phyloP scores from a whole-genome alignment of 1,140 invertebrate species.

The Apis mellifera region DNA sequence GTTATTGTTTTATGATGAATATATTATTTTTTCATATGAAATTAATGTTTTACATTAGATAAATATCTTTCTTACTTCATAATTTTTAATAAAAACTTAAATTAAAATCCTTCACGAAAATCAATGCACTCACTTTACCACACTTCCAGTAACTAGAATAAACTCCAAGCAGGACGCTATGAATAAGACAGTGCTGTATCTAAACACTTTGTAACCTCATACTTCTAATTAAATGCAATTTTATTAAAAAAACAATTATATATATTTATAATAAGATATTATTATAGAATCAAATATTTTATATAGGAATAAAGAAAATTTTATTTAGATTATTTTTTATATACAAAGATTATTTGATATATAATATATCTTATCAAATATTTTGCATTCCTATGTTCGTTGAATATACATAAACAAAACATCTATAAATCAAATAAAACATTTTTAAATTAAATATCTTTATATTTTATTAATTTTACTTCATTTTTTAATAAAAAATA shows the following conservation, averaged over 20 bases:
- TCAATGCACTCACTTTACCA: not conserved
- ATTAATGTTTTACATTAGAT: not conserved
- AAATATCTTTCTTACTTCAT: too few relatives aligned
- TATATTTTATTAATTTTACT: not conserved
- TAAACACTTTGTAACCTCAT: not conserved
- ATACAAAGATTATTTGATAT: not conserved
- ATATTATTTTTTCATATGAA: not conserved
- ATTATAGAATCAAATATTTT: not conserved
- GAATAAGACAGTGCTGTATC: slow-evolving; percentile 35
- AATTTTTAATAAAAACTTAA: not conserved
- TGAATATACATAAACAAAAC: not conserved
- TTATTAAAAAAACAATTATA: not conserved
- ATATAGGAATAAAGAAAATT: too few relatives aligned
- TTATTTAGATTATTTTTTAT: too few relatives aligned
- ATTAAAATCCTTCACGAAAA: not conserved
- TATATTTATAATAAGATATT: not conserved
- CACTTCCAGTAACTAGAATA: slow-evolving; percentile 14
- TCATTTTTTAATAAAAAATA: not conserved
- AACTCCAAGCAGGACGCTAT: slow-evolving; percentile 26
- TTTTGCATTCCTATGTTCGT: not conserved
- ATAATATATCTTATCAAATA: not conserved
- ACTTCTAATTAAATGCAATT: not conserved
- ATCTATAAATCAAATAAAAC: not conserved
- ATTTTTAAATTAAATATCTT: not conserved
- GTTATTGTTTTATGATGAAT: not conserved